Percentiles rank a stretch among this genome's conserved stretches.
Conservation (phyloP, 2,888 invertebrate genomes). For the Thyatira batis region DNA sequence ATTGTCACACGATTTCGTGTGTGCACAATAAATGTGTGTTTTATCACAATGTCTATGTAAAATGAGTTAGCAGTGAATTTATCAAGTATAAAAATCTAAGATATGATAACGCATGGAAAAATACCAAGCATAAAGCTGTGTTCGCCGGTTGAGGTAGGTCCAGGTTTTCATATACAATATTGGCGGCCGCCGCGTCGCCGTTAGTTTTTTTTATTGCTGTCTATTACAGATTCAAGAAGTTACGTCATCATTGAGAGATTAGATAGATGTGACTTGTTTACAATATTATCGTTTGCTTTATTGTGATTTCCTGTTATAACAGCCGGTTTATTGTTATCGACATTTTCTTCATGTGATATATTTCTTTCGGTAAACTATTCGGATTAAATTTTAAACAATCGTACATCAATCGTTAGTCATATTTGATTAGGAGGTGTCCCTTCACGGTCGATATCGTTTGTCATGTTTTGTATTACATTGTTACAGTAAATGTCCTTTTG, state of each 20-base stretch:
- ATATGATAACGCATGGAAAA: slow-evolving; percentile 61
- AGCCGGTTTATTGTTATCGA: not conserved
- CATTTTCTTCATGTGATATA: not conserved
- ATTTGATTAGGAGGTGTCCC: too few relatives aligned
- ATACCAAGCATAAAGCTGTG: slow-evolving; percentile 34
- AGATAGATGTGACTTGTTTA: slow-evolving; percentile 23
- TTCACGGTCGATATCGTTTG: too few relatives aligned
- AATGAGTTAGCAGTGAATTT: slow-evolving; percentile 18
- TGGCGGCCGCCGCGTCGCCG: slow-evolving; percentile 20
- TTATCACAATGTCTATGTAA: slow-evolving; percentile 23
- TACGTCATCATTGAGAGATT: slow-evolving; percentile 31
- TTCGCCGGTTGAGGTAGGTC: slow-evolving; percentile 64
- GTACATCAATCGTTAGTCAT: too few relatives aligned
- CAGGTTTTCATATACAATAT: slow-evolving; percentile 21
- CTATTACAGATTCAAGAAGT: slow-evolving; percentile 28
- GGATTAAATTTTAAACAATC: too few relatives aligned
- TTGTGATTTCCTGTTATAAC: not conserved
- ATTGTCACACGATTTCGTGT: slow-evolving; percentile 21
- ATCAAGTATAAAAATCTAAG: slow-evolving; percentile 12
- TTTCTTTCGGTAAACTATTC: too few relatives aligned
- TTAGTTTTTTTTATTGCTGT: slow-evolving; percentile 24
- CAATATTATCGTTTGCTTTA: slow-evolving; percentile 18
- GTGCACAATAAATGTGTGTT: slow-evolving; percentile 12
- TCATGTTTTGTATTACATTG: too few relatives aligned
- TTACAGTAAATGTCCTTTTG: too few relatives aligned